Evolutionary conservation across 2,113 vertebrate genomes (phyloP).

Genomic region (Aldabrachelys gigantea): DNA sequence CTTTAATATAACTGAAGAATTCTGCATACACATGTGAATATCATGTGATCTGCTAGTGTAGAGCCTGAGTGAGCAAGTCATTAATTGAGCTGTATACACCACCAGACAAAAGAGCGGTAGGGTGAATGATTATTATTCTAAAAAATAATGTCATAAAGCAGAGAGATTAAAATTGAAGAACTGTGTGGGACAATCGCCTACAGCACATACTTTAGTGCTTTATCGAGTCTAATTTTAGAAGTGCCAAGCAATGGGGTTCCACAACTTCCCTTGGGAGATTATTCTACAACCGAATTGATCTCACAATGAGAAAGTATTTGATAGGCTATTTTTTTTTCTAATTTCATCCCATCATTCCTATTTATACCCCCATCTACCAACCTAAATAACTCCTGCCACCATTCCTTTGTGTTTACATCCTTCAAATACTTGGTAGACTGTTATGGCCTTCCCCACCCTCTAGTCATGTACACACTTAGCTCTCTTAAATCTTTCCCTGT

Average conservation of each 20-base stretch:
- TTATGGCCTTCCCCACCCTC: not conserved
- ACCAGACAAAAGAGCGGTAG: not conserved
- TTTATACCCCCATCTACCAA: not conserved
- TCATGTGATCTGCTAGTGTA: not conserved
- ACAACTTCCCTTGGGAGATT: not conserved
- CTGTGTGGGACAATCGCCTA: not conserved
- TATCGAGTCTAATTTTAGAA: not conserved
- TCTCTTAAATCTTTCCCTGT: not conserved
- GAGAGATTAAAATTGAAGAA: not conserved
- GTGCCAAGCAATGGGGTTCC: not conserved
- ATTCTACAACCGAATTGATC: not conserved
- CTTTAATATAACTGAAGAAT: not conserved
- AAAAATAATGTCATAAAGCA: not conserved
- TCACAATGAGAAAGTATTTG: not conserved
- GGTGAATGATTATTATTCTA: not conserved
- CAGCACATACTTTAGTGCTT: not conserved
- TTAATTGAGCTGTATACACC: not conserved
- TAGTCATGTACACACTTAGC: not conserved
- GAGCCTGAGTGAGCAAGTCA: not conserved
- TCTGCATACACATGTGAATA: not conserved
- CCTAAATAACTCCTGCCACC: not conserved
- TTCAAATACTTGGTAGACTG: not conserved
- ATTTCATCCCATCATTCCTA: slow-evolving; percentile 7
- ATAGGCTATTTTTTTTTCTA: not conserved
- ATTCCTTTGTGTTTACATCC: not conserved